A percentile compares a stretch with the other conserved stretches of the same genome.
These are phyloP conservation scores for Halictus quadricinctus DNA, from an alignment of 2,888 invertebrate genomes.

Conservation along the genomic window DNA sequence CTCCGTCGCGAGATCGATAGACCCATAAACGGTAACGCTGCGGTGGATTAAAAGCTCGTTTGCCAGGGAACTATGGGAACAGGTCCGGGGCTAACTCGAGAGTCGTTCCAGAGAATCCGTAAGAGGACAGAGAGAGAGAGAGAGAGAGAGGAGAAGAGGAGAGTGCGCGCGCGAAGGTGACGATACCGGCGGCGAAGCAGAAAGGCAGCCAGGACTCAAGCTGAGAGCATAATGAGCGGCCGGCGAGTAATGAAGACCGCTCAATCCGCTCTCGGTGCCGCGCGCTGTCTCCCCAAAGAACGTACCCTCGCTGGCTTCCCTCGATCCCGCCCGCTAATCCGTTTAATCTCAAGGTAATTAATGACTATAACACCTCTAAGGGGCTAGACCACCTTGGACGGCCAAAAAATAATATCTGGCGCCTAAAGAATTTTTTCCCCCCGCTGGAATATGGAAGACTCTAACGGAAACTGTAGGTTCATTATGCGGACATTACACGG, in stretches of 20 bases:
- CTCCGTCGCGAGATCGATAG: constrained; percentile 23
- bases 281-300: constrained; percentile 66
- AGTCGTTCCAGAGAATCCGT: neutral
- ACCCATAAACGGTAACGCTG: constrained; percentile 2
- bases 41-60: constrained; percentile 46
- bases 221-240: constrained; percentile 78
- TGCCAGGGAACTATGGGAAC: constrained; percentile 1
- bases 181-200: constrained; percentile 39
- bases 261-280: constrained; percentile 73
- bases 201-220: constrained; percentile 68
- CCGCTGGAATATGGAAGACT: neutral
- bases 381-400: neutral
- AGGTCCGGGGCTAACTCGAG: neutral
- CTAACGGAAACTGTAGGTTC: neutral
- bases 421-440: neutral
- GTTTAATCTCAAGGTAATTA: constrained; percentile 74
- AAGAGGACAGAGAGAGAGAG: neutral
- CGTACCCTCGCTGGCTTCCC: constrained; percentile 61
- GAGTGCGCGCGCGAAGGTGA: constrained; percentile 43
- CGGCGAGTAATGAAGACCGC: constrained; percentile 78
- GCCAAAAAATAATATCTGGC: neutral
- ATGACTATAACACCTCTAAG: constrained; percentile 68
- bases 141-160: neutral
- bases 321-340: constrained; percentile 68
- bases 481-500: neutral